Conservation (phyloP, 2,797 vertebrate genomes). For the Oreortyx pictus region DNA sequence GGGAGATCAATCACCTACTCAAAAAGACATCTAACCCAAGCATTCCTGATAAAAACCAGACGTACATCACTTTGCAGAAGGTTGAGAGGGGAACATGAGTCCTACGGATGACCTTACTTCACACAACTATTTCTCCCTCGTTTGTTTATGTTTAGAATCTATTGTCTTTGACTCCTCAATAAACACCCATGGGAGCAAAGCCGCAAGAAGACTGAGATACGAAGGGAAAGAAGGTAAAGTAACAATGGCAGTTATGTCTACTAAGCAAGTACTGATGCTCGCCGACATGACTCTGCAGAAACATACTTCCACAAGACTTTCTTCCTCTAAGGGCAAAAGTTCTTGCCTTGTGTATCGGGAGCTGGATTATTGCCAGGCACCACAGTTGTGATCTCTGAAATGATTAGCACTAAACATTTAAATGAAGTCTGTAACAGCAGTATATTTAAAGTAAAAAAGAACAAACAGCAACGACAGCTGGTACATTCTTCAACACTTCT, state of each 20-base stretch:
- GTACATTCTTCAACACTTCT: not conserved
- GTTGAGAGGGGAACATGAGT: not conserved
- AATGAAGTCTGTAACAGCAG: not conserved
- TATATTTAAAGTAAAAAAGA: not conserved
- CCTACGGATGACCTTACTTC: not conserved
- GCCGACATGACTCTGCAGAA: not conserved
- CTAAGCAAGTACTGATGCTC: not conserved
- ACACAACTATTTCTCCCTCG: not conserved
- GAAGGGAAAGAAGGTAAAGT: not conserved
- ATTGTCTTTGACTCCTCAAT: not conserved
- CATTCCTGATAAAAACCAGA: not conserved
- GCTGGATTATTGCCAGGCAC: not conserved
- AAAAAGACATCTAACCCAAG: not conserved
- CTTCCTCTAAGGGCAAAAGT: not conserved
- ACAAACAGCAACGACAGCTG: not conserved
- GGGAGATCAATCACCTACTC: not conserved
- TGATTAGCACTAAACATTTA: not conserved
- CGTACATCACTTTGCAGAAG: not conserved
- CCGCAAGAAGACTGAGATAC: rapidly evolving
- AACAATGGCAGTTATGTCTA: not conserved
- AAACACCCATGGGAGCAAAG: not conserved
- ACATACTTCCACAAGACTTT: not conserved
- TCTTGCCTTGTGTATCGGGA: not conserved
- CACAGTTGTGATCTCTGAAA: not conserved
- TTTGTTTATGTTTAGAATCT: not conserved